Evolutionary conservation across 2,797 vertebrate genomes (phyloP), one percentile per base, ranked within the genome.

Genomic region (Stomatorhinus walkeri): DNA sequence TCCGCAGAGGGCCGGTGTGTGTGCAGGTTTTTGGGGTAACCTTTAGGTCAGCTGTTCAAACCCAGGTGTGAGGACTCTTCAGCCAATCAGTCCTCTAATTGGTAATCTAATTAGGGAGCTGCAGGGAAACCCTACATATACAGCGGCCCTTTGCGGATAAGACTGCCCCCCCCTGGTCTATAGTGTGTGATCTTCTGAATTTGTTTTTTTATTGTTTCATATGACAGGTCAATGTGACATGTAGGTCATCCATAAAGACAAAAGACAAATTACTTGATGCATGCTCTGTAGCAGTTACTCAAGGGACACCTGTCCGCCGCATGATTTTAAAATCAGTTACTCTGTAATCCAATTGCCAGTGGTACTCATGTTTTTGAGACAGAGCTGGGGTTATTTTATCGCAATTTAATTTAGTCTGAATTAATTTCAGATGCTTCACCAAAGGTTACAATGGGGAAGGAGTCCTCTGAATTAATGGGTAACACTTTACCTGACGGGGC

Each of bases 321-420:
- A 22, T 87, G n/a, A 81, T 81, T 54, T 68, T 7, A 76, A 46
- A 56, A 46, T 72, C 64, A 49, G 48, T 59, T 72, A 56, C 16
- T 87, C 40, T 87, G 85, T 89, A 87, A 87, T 89, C 51, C 22
- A 32, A 19, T 87, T 89, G 87, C 1, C 4, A 52, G 0, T 64
- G 40, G 40, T 49, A 76, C 89, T 83, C 81, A 83, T 87, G 88
- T 87, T 85, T 87, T 36, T 89, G 32, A 43, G 61, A 54, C 49
- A 49, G 85, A 24, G 6, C 32, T 0, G 9, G 12, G 46, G 81
- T 49, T 22, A 28, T 86, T 79, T 54, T 87, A 83, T 87, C 28
- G 14, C 61, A 89, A 89, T 89, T 72, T 89, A 59, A 89, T 89
- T 59, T 81, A 16, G 1, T 22, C 28, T 43, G 54, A 89, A 81